Percentiles rank a stretch among this genome's conserved stretches.
These are phyloP conservation scores for Stenodema calcarata DNA, from an alignment of 2,888 invertebrate species.

Conservation along the genomic window DNA sequence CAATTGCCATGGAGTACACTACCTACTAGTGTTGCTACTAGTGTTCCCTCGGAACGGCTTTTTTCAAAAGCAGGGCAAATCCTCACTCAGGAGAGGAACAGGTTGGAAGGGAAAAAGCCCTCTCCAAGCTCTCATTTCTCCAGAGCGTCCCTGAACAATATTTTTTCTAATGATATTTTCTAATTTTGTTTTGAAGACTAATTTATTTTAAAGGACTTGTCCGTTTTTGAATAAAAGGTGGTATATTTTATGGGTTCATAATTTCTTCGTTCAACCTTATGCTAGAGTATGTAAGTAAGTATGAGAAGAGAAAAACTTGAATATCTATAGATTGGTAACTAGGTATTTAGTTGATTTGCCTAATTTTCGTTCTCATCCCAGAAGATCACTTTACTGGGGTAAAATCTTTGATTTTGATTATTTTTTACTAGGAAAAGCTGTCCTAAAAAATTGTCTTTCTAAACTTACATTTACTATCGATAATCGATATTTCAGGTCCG, in stretches of 20 bases:
- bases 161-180: not conserved
- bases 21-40: not conserved
- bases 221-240: too few relatives aligned
- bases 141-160: not conserved
- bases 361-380: not conserved
- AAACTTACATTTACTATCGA: not conserved
- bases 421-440: not conserved
- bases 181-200: not conserved
- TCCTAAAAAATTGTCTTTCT: not conserved
- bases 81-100: constrained; percentile 31
- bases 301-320: too few relatives aligned
- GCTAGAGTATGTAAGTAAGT: too few relatives aligned
- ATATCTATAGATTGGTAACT: too few relatives aligned
- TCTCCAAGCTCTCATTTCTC: constrained; percentile 1
- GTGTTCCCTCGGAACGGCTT: constrained; percentile 23
- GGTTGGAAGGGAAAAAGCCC: not conserved
- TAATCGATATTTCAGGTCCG: not conserved
- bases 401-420: not conserved
- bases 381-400: not conserved
- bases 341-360: too few relatives aligned
- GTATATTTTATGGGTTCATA: too few relatives aligned
- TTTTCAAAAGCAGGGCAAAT: constrained; percentile 42
- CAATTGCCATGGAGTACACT: not conserved
- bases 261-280: too few relatives aligned
- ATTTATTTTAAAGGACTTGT: not conserved